These are phyloP conservation scores for Drosophila arizonae DNA, from an alignment of 1,140 invertebrate genomes.

Conservation along the genomic window DNA sequence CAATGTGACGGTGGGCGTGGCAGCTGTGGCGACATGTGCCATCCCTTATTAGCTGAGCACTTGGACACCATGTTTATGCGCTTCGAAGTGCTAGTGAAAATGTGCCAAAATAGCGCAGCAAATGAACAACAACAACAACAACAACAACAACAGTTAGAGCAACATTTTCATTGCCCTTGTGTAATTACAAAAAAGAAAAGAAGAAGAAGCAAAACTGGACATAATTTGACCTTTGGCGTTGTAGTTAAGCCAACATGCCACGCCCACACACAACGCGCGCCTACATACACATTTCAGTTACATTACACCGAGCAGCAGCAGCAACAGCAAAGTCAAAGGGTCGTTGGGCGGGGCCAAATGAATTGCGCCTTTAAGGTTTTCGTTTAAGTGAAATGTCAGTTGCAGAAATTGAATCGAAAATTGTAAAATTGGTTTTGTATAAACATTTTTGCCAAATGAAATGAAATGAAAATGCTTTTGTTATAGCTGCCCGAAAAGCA, in stretches of 20 bases:
- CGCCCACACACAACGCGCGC: neutral
- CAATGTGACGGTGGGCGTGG: constrained; percentile 8
- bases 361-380: constrained; percentile 81
- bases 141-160: neutral
- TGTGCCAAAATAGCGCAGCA: constrained; percentile 40
- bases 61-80: constrained; percentile 55
- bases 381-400: constrained; percentile 81
- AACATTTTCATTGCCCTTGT: constrained; percentile 45
- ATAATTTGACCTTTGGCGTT: constrained; percentile 31
- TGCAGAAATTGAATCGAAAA: constrained; percentile 81
- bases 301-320: neutral
- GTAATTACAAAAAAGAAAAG: neutral
- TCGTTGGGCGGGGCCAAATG: constrained; percentile 43
- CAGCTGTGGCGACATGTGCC: constrained; percentile 54
- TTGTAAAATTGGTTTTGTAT: constrained; percentile 82
- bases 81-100: constrained; percentile 56
- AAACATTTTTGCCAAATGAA: constrained; percentile 76
- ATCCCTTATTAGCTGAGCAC: constrained; percentile 69
- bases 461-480: constrained; percentile 80
- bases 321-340: constrained; percentile 35
- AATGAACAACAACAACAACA: constrained; percentile 10
- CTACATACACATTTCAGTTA: constrained; percentile 15
- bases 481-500: constrained; percentile 47
- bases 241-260: constrained; percentile 5
- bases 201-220: constrained; percentile 14